Evolutionary conservation across 2,797 vertebrate species (phyloP).

Genomic region (Mormyrus hasselquistii): DNA sequence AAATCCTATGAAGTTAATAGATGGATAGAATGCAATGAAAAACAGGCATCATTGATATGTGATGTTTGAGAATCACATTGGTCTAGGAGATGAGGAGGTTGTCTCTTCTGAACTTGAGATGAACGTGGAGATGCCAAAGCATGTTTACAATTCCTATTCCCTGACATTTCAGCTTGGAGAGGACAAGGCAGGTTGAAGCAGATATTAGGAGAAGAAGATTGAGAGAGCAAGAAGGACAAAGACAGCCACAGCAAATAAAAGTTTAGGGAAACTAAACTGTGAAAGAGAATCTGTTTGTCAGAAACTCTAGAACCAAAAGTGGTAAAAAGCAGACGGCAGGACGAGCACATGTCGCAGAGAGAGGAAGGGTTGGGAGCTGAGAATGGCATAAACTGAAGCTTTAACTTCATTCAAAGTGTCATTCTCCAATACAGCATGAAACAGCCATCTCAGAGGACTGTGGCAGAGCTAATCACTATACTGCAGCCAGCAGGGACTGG

Average conservation of each 20-base stretch:
- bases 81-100: slow-evolving; percentile 28
- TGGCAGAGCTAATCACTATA: neutral
- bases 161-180: slow-evolving; percentile 59
- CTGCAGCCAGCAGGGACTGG: neutral
- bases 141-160: slow-evolving; percentile 50
- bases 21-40: slow-evolving; percentile 28
- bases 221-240: neutral
- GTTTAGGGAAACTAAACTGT: neutral
- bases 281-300: neutral
- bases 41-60: slow-evolving; percentile 16
- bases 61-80: slow-evolving; percentile 32
- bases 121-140: slow-evolving; percentile 41
- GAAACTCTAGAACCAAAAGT: neutral
- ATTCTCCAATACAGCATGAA: slow-evolving; percentile 35
- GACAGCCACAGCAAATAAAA: neutral
- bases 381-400: neutral
- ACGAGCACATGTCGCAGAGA: neutral
- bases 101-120: slow-evolving; percentile 39
- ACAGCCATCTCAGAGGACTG: slow-evolving; percentile 36
- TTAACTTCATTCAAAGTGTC: slow-evolving; percentile 44
- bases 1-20: slow-evolving; percentile 13
- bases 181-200: slow-evolving; percentile 41
- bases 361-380: neutral
- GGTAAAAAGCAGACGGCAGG: neutral
- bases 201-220: slow-evolving; percentile 25